Percentiles rank a stretch among this genome's conserved stretches.
Conservation (phyloP, 2,888 invertebrate species). For the Nephrotoma flavescens region DNA sequence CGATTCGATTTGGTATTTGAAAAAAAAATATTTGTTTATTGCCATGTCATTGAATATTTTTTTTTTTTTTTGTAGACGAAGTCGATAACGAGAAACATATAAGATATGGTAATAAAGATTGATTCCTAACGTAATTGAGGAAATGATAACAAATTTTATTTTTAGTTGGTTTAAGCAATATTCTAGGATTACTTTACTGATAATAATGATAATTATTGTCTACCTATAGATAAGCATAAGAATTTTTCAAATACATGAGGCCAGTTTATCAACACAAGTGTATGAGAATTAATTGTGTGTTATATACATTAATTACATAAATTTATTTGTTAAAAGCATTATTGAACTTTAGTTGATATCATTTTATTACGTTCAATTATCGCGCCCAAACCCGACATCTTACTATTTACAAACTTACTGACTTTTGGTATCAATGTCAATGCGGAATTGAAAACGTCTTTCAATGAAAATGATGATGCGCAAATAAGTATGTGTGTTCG, state of each 20-base stretch:
- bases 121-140: neutral
- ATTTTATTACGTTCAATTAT: no score
- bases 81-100: neutral
- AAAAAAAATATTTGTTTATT: neutral
- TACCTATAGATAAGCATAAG: neutral
- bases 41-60: neutral
- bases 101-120: neutral
- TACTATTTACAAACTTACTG: no score
- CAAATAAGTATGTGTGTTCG: no score
- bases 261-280: no score
- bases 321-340: no score
- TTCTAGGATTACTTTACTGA: neutral
- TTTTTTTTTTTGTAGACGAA: neutral
- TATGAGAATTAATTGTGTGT: no score
- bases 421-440: no score
- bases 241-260: neutral
- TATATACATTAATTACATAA: no score
- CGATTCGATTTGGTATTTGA: neutral
- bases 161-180: neutral
- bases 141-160: neutral
- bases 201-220: neutral
- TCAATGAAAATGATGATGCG: no score
- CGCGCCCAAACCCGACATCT: no score
- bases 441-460: no score
- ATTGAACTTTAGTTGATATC: no score